Percentiles rank a stretch among this genome's conserved stretches.
Conservation (phyloP, 30 jellyfish, hydroid and myxozoan genomes). For the Turritopsis rubra region DNA sequence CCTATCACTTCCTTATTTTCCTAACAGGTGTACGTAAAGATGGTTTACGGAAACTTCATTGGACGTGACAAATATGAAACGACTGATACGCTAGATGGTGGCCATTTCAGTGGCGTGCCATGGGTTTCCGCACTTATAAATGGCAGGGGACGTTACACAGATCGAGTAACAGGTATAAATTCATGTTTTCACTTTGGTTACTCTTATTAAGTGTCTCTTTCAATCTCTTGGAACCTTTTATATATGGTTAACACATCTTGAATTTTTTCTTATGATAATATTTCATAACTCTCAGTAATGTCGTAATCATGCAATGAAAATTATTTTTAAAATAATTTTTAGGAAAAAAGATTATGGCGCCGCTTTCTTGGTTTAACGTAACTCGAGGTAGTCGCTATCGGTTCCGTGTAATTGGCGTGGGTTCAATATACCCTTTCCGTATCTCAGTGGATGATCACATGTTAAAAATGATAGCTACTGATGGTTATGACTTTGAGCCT, state of each 20-base stretch:
- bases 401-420: slow-evolving; percentile 89
- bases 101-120: slow-evolving; percentile 95
- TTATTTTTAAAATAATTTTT: not conserved
- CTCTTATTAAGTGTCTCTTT: not conserved
- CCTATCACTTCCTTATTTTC: not conserved
- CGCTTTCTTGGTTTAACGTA: slow-evolving; percentile 72
- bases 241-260: not conserved
- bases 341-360: slow-evolving; percentile 63
- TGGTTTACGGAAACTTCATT: slow-evolving; percentile 82
- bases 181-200: not conserved
- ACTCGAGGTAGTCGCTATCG: slow-evolving; percentile 65
- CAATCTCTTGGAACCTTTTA: not conserved
- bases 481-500: slow-evolving; percentile 61
- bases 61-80: slow-evolving; percentile 59
- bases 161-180: slow-evolving; percentile 67
- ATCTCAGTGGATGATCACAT: slow-evolving; percentile 78
- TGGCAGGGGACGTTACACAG: slow-evolving; percentile 77
- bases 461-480: slow-evolving; percentile 62
- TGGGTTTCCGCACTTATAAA: slow-evolving; percentile 95
- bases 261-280: not conserved
- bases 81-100: slow-evolving; percentile 86
- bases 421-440: slow-evolving; percentile 77
- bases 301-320: not conserved
- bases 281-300: no score
- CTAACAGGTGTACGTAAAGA: slow-evolving; percentile 67